Conservation (phyloP, 2,888 invertebrate species). For the Drosophila niveifrons region DNA sequence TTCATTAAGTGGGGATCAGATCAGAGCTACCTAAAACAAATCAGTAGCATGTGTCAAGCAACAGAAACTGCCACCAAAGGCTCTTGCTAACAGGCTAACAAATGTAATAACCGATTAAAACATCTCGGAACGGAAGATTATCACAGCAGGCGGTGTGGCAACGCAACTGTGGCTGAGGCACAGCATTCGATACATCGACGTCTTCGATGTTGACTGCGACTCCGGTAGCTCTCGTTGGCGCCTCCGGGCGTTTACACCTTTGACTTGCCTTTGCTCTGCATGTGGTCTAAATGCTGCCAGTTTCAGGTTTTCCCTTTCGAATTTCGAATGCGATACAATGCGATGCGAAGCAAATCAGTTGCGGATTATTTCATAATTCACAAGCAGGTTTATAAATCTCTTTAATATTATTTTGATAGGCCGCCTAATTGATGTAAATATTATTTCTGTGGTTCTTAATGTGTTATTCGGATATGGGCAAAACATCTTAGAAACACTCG, state of each 20-base stretch:
- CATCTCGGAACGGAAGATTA: conserved; percentile 83
- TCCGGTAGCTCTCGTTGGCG: conserved; percentile 66
- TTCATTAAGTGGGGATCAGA: conserved; percentile 12
- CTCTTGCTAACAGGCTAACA: conserved; percentile 41
- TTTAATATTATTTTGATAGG: conserved; percentile 81
- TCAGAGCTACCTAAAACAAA: conserved; percentile 22
- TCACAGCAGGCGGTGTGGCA: conserved; percentile 79
- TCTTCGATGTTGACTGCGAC: conserved; percentile 12
- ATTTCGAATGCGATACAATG: neutral
- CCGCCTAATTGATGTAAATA: conserved; percentile 76
- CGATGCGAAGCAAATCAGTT: neutral
- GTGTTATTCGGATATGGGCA: conserved; percentile 38
- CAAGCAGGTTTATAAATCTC: conserved; percentile 75
- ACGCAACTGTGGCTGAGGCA: conserved; percentile 9
- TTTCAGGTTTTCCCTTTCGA: conserved; percentile 4
- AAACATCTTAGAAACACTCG: conserved; percentile 31
- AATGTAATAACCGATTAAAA: conserved; percentile 82
- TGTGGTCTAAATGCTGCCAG: conserved; percentile 48
- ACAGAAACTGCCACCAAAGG: conserved; percentile 19
- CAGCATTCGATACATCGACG: conserved; percentile 1
- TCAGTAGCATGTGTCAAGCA: conserved; percentile 51
- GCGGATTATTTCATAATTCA: conserved; percentile 78
- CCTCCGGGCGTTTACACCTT: conserved; percentile 74
- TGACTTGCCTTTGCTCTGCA: conserved; percentile 49
- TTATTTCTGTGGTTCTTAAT: conserved; percentile 74